Conservation (phyloP, 2,113 vertebrate genomes). For the Tapirus terrestris region DNA sequence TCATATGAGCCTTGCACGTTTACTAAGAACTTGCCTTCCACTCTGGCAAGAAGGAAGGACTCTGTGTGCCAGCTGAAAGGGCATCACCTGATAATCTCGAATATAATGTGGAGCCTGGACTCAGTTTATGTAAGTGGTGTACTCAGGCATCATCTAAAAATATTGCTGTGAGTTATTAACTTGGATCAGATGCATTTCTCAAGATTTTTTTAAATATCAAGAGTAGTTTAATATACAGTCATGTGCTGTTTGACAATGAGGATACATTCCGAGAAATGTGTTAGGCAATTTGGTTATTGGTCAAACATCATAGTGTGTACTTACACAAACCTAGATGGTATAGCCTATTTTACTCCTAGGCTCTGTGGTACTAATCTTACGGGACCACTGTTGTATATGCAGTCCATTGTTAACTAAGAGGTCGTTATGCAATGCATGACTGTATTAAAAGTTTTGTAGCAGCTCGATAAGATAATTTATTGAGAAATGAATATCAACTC, state of each 20-base stretch:
- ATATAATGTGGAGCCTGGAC: not conserved
- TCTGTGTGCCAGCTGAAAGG: conserved; percentile 12
- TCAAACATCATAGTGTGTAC: too few species aligned
- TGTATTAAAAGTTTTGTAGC: conserved; percentile 28
- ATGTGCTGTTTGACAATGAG: too few species aligned
- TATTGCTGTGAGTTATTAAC: conserved; percentile 18
- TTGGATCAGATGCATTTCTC: conserved; percentile 46
- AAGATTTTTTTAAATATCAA: not conserved
- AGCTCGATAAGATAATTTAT: conserved; percentile 47
- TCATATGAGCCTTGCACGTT: conserved; percentile 39
- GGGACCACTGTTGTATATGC: too few species aligned
- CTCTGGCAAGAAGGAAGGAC: not conserved
- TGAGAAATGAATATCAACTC: conserved; percentile 15
- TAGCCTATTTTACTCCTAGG: too few species aligned
- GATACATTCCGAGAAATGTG: too few species aligned
- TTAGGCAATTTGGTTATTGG: too few species aligned
- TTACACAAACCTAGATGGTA: too few species aligned
- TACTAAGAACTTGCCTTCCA: conserved; percentile 50
- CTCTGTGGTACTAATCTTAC: too few species aligned
- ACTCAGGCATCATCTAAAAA: conserved; percentile 55
- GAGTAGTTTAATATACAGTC: not conserved
- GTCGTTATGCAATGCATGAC: too few species aligned
- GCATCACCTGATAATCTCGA: conserved; percentile 31
- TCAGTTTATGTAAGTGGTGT: conserved; percentile 22
- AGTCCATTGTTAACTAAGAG: too few species aligned